Base-by-base conservation (phyloP, 1,140 invertebrate genomes). In the Anastrepha ludens region DNA sequence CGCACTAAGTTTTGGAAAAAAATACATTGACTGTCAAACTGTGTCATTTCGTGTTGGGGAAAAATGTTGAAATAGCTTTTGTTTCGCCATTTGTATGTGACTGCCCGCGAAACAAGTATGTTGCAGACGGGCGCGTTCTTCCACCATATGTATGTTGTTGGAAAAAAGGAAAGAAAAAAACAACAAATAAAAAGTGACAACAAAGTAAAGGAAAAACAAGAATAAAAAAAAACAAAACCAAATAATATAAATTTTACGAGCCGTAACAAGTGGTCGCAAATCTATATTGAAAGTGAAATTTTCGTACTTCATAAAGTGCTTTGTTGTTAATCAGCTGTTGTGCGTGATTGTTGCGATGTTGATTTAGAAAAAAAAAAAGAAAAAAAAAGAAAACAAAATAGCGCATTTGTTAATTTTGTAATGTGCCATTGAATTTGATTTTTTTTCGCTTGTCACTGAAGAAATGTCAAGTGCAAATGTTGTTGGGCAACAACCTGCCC, bases 151-250 rank as follows among this genome's bases (percentile, higher is more conserved):
- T n/a, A 20, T n/a, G 64, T 62, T 17, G 11, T 17, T 1, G 7
- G 60, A 17, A n/a, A 62, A 62, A 67, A 67, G 20, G 8, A 6
- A 81, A 55, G 3, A 55, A 29, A 81, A 81, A 55, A 29, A 55
- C 17, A 81, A 58, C n/a, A 81, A 29, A 81, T 81, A 81, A 81
- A 81, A 81, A 81, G 74, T 50, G 47, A 13, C 44, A 74, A 50
- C 70, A 47, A 74, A 81, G n/a, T 81, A 29, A 5, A 81, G 20
- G n/a, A 55, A 55, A 13, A 74, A 29, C 11, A 55, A 55, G 3
- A 81, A 55, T 55, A 55, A 20, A 13, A 20, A 13, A 8, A 55
- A 55, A 55, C 50, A 55, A 55, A 81, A 81, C 5, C 1, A 29
- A 55, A 81, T 55, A 74, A 44, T 70, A 64, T 74, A 17, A 44